These are phyloP conservation scores for Macrosiphum euphorbiae DNA, from an alignment of 2,888 invertebrate species.

Conservation along the genomic window DNA sequence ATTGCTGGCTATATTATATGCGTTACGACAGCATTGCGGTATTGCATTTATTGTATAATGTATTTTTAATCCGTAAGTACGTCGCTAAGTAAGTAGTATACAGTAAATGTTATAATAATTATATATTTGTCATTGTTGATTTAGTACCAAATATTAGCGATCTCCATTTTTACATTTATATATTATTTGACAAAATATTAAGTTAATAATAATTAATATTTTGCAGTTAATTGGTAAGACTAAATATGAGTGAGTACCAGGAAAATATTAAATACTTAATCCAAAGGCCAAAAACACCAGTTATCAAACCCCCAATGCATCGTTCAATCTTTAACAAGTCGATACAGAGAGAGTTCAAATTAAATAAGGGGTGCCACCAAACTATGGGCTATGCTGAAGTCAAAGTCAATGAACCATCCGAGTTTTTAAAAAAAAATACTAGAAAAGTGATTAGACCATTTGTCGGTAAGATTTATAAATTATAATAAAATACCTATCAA, in stretches of 20 bases:
- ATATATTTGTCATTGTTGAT: background rate
- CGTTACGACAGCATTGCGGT: too few species aligned
- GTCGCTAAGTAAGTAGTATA: background rate
- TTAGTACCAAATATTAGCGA: background rate
- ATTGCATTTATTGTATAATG: background rate
- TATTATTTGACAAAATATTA: background rate
- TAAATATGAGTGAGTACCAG: background rate
- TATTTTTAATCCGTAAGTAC: background rate
- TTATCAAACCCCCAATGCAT: constrained; percentile 72
- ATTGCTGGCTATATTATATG: background rate
- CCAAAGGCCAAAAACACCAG: constrained; percentile 13
- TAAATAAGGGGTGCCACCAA: constrained; percentile 69
- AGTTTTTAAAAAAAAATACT: constrained; percentile 75
- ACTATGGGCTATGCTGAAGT: constrained; percentile 79
- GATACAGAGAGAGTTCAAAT: constrained; percentile 66
- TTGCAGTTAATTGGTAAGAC: background rate
- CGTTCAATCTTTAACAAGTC: constrained; percentile 72
- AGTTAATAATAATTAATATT: background rate
- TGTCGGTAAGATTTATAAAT: constrained; percentile 37
- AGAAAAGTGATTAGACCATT: constrained; percentile 33
- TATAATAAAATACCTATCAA: background rate
- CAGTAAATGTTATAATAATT: background rate
- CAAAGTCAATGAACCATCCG: constrained; percentile 74
- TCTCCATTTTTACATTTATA: background rate
- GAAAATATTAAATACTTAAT: constrained; percentile 45